A percentile compares a stretch with the other conserved stretches of the same genome.
These are phyloP conservation scores for Chromoteleia sp. DNA, from an alignment of 2,888 invertebrate genomes.

Conservation along the genomic window DNA sequence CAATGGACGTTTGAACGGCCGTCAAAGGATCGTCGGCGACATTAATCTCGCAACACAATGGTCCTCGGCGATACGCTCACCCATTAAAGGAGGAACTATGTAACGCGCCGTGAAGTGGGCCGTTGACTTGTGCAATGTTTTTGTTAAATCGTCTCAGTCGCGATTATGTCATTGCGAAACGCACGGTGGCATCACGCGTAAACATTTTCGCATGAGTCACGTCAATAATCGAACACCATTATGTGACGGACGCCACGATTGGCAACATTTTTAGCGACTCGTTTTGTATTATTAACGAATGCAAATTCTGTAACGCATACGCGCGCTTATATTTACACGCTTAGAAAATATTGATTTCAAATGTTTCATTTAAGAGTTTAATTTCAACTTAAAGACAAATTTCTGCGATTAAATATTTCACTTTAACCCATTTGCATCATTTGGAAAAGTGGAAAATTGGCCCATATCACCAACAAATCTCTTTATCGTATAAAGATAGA, in stretches of 20 bases:
- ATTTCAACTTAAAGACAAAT: too few relatives aligned
- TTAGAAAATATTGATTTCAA: too few relatives aligned
- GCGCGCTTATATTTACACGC: too few relatives aligned
- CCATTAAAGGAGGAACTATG: constrained; percentile 48
- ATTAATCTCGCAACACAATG: constrained; percentile 35
- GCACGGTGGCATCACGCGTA: constrained; percentile 30
- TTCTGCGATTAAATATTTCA: too few relatives aligned
- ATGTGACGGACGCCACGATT: neutral
- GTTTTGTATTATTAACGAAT: neutral
- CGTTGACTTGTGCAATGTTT: constrained; percentile 61
- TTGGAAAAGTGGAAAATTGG: too few relatives aligned
- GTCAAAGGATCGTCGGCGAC: constrained; percentile 16
- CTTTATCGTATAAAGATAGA: too few relatives aligned
- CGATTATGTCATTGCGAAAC: constrained; percentile 57
- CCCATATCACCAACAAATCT: too few relatives aligned
- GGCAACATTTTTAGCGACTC: constrained; percentile 2
- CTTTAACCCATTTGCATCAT: too few relatives aligned
- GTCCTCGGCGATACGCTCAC: constrained; percentile 34
- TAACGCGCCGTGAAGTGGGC: constrained; percentile 54
- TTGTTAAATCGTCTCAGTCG: constrained; percentile 49
- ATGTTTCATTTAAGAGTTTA: too few relatives aligned
- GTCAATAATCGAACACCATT: constrained; percentile 41
- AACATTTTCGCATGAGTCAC: constrained; percentile 54
- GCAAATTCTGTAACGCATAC: too few relatives aligned
- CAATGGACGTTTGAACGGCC: neutral